These are phyloP conservation scores for Teleogryllus occipitalis DNA, from an alignment of 1,140 invertebrate species.

Conservation along the genomic window DNA sequence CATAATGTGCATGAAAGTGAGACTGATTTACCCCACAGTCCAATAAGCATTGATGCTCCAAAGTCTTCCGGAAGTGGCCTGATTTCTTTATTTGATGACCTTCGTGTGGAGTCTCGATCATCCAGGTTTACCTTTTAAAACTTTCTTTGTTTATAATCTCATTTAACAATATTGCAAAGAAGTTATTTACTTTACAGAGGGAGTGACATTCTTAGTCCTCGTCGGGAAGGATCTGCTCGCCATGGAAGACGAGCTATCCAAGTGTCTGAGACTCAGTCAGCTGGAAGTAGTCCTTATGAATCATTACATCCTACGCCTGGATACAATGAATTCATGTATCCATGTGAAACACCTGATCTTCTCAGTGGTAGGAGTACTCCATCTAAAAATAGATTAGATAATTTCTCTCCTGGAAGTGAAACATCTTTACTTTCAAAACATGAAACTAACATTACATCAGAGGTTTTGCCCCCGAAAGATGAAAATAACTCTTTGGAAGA, in stretches of 20 bases:
- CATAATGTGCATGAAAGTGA: neutral
- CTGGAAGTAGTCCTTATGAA: constrained; percentile 15
- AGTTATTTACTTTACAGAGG: constrained; percentile 7
- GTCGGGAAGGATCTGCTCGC: constrained; percentile 13
- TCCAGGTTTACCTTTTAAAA: neutral
- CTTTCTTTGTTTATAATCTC: neutral
- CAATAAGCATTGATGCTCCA: neutral
- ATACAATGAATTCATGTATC: neutral
- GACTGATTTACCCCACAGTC: neutral
- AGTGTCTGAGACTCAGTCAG: constrained; percentile 7
- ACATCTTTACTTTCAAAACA: neutral
- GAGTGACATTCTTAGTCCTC: neutral
- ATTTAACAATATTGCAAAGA: neutral
- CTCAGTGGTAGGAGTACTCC: neutral
- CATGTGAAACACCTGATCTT: neutral
- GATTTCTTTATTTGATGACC: neutral
- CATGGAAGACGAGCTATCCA: constrained; percentile 17
- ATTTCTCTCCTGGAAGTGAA: neutral
- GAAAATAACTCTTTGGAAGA: constrained; percentile 15
- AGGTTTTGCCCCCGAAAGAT: neutral
- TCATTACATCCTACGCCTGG: neutral
- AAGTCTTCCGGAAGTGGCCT: neutral
- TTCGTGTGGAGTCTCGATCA: neutral
- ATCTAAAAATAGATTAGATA: neutral
- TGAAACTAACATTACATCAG: neutral